phyloP scores from a whole-genome alignment of 2,888 invertebrate species.

The Acanthopleura granulata region DNA sequence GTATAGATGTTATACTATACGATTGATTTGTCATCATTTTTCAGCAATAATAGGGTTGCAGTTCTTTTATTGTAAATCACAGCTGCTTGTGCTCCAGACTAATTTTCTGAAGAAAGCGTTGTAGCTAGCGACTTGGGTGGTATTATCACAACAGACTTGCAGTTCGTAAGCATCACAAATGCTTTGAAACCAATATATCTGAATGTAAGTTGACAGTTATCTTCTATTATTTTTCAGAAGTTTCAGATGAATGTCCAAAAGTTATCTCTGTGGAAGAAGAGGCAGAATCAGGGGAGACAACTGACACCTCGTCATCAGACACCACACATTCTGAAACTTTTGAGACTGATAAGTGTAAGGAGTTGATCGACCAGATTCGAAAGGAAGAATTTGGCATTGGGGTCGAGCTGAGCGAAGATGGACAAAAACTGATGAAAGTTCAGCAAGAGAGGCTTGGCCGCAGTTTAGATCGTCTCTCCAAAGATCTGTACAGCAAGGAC shows the following conservation, averaged over 20 bases:
- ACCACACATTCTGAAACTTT: not conserved
- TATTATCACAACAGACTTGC: no score
- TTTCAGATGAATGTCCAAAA: not conserved
- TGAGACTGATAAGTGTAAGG: conserved; percentile 27
- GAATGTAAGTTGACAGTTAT: no score
- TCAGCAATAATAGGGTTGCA: no score
- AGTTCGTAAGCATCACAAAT: no score
- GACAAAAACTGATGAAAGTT: conserved; percentile 58
- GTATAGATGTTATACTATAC: no score
- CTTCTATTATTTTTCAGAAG: no score
- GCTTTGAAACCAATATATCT: no score
- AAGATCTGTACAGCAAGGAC: conserved; percentile 65
- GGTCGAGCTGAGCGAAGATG: conserved; percentile 60
- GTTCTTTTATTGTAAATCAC: no score
- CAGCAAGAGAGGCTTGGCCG: conserved; percentile 67
- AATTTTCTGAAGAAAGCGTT: no score
- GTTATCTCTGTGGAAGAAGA: conserved; percentile 8
- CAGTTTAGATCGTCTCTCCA: conserved; percentile 63
- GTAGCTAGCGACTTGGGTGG: no score
- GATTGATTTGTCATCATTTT: no score
- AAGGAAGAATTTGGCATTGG: conserved; percentile 68
- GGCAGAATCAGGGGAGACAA: conserved; percentile 4
- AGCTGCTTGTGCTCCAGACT: no score
- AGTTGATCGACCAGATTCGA: conserved; percentile 61
- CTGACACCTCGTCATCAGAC: not conserved